These are phyloP conservation scores for Drosophila serrata DNA, from an alignment of 1,140 invertebrate species.

Conservation along the genomic window DNA sequence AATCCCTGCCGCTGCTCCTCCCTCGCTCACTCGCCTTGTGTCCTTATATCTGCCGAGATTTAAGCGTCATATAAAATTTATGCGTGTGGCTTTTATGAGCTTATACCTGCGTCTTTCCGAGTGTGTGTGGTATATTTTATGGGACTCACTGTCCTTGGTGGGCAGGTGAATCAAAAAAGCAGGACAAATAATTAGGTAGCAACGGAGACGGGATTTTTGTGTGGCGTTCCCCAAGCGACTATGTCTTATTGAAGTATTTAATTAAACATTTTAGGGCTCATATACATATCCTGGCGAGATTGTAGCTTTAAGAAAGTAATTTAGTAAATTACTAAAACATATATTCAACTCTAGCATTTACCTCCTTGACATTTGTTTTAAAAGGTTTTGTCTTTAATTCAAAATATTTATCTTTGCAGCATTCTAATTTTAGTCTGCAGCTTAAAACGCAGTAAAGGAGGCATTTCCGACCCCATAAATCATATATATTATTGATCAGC, in stretches of 20 bases:
- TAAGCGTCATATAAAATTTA: slow-evolving; percentile 82
- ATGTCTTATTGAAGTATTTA: slow-evolving; percentile 34
- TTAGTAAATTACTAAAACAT: no score
- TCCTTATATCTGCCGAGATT: slow-evolving; percentile 71
- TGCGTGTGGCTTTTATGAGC: slow-evolving; percentile 68
- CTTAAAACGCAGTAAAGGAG: no score
- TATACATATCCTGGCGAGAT: no score
- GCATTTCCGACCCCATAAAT: no score
- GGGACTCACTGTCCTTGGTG: slow-evolving; percentile 31
- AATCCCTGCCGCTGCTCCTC: neutral
- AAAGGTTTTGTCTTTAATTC: no score
- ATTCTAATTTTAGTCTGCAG: no score
- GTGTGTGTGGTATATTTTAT: slow-evolving; percentile 49
- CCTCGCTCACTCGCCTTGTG: slow-evolving; percentile 2
- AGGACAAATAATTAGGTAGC: slow-evolving; percentile 44
- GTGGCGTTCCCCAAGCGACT: slow-evolving; percentile 3
- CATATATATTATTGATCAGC: no score
- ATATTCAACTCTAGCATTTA: neutral
- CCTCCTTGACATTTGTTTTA: neutral
- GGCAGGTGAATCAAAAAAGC: slow-evolving; percentile 25
- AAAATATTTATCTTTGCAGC: no score
- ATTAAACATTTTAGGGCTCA: slow-evolving; percentile 17
- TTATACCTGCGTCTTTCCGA: slow-evolving; percentile 16
- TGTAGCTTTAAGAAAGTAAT: neutral
- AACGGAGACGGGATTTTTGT: slow-evolving; percentile 12